These are phyloP conservation scores for Craterocephalus amniculus DNA, from an alignment of 2,797 vertebrate species.

Conservation along the genomic window DNA sequence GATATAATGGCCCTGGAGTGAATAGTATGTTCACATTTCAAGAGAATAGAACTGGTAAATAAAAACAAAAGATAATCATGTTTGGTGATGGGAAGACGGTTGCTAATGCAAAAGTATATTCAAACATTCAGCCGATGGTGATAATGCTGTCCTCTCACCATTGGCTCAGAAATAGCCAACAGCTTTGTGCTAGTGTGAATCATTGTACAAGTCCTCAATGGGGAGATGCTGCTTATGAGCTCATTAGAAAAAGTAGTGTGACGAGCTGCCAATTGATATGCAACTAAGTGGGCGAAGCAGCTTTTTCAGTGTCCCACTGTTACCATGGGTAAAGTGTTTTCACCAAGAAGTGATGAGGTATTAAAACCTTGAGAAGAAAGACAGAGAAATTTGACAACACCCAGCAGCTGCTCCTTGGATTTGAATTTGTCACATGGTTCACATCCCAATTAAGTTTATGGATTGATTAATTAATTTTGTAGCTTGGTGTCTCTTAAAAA, in stretches of 20 bases:
- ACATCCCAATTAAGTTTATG: not conserved
- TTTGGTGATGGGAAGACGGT: not conserved
- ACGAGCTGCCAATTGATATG: slow-evolving; percentile 37
- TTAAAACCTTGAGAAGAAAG: slow-evolving; percentile 13
- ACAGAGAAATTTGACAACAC: not conserved
- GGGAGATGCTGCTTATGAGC: slow-evolving; percentile 29
- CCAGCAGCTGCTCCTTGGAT: not conserved
- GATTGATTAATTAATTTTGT: not conserved
- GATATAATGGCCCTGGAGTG: not conserved
- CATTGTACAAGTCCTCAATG: slow-evolving; percentile 26
- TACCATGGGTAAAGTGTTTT: slow-evolving; percentile 1
- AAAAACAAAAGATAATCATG: not conserved
- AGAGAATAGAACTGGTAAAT: not conserved
- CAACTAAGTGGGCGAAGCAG: slow-evolving; percentile 47
- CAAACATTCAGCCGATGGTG: not conserved
- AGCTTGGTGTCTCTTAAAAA: not conserved
- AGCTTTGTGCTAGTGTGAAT: slow-evolving; percentile 14
- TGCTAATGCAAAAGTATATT: not conserved
- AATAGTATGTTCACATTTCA: not conserved
- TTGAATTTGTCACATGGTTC: not conserved
- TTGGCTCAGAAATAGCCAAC: slow-evolving; percentile 9
- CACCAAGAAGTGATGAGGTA: slow-evolving; percentile 16
- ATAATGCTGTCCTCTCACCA: not conserved
- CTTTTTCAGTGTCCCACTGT: slow-evolving; percentile 15
- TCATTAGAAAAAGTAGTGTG: slow-evolving; percentile 36